These are phyloP conservation scores for Eumerus sabulonum DNA, from an alignment of 2,888 invertebrate genomes.

Conservation along the genomic window DNA sequence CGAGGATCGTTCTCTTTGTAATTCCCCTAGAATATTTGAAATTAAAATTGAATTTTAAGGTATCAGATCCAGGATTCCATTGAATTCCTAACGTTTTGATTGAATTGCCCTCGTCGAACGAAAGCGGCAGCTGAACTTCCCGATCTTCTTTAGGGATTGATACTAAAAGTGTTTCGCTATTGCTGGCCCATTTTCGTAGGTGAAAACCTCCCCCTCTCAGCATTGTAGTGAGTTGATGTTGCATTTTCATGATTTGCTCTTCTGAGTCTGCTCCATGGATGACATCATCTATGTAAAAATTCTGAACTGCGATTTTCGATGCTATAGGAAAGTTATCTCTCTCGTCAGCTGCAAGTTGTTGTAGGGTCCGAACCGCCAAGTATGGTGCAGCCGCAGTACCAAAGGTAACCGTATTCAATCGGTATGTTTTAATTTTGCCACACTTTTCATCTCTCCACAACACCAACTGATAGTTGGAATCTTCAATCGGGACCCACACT, in stretches of 20 bases:
- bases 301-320: not conserved
- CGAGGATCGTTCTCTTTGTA: no score
- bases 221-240: not conserved
- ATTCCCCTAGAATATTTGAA: no score
- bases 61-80: constrained; percentile 6
- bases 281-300: constrained; percentile 23
- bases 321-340: not conserved
- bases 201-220: not conserved
- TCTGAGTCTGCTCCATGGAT: constrained; percentile 20
- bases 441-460: no score
- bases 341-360: constrained; percentile 7
- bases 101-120: not conserved
- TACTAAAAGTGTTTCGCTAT: not conserved
- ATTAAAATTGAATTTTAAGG: not conserved
- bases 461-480: no score
- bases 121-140: no score
- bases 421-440: no score
- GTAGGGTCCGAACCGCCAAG: constrained; percentile 2
- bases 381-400: constrained; percentile 1
- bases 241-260: constrained; percentile 1
- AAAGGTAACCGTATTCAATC: no score
- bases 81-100: constrained; percentile 21
- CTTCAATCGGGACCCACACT: no score
- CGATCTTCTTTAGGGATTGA: not conserved
- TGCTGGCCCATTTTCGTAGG: not conserved